Percentiles rank a stretch among this genome's conserved stretches.
phyloP scores from a whole-genome alignment of 2,888 invertebrate genomes.

The Pedicia rivosa region DNA sequence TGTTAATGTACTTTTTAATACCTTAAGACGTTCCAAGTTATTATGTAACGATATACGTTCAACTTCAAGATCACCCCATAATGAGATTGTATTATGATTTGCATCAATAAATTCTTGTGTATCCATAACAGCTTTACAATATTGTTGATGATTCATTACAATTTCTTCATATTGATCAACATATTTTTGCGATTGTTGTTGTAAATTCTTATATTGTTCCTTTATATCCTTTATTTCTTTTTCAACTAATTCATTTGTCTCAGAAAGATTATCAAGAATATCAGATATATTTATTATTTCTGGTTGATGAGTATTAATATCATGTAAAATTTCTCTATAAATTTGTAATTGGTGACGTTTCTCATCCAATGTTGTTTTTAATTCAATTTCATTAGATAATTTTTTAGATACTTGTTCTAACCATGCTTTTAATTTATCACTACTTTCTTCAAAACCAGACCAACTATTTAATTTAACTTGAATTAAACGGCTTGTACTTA shows the following conservation, averaged over 20 bases:
- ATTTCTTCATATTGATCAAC: conserved; percentile 77
- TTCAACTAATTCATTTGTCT: conserved; percentile 56
- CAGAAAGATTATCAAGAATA: conserved; percentile 64
- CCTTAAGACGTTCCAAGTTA: conserved; percentile 71
- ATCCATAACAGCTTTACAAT: conserved; percentile 72
- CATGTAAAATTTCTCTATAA: conserved; percentile 68
- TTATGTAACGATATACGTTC: conserved; percentile 74
- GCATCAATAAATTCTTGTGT: conserved; percentile 77
- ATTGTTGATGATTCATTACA: conserved; percentile 78
- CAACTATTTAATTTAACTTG: conserved; percentile 73
- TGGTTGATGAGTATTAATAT: conserved; percentile 70
- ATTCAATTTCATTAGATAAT: conserved; percentile 59
- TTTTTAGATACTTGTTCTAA: conserved; percentile 56
- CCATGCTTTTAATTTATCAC: conserved; percentile 66
- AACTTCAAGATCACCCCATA: conserved; percentile 70
- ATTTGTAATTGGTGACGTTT: conserved; percentile 76
- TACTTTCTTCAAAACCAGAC: conserved; percentile 80
- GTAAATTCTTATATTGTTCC: conserved; percentile 53
- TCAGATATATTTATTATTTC: conserved; percentile 67
- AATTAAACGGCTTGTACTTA: conserved; percentile 61
- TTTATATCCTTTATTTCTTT: conserved; percentile 51
- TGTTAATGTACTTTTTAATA: conserved; percentile 57
- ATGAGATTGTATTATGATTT: conserved; percentile 61
- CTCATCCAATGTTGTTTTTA: conserved; percentile 77
- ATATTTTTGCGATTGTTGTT: conserved; percentile 54